Conservation (phyloP, 2,888 invertebrate genomes). For the Tineola bisselliella region DNA sequence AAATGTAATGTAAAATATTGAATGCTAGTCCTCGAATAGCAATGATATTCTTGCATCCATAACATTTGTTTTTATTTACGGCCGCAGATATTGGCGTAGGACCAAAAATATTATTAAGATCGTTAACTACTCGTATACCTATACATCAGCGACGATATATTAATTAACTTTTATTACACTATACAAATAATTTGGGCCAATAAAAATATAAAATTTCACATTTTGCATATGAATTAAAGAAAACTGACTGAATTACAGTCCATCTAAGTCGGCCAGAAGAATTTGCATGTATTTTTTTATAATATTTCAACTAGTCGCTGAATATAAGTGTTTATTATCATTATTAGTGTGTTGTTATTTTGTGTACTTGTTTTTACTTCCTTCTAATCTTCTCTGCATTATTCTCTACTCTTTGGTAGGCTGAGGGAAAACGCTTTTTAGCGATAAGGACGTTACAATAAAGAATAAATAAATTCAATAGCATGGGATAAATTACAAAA, state of each 20-base stretch:
- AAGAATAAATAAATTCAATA: too few relatives aligned
- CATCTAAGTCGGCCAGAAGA: too few relatives aligned
- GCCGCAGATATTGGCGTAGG: constrained; percentile 9
- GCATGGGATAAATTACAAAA: too few relatives aligned
- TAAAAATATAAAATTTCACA: neutral
- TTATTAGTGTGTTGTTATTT: too few relatives aligned
- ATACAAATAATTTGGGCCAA: neutral
- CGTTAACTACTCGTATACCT: neutral
- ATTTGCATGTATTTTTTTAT: too few relatives aligned
- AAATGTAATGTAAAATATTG: neutral
- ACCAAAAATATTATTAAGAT: constrained; percentile 9
- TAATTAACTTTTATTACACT: constrained; percentile 5
- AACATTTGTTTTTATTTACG: constrained; percentile 8
- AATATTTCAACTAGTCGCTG: too few relatives aligned
- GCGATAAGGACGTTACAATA: too few relatives aligned
- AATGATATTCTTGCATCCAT: constrained; percentile 4
- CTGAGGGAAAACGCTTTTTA: too few relatives aligned
- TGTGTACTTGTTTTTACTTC: too few relatives aligned
- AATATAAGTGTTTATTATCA: too few relatives aligned
- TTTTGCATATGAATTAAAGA: neutral
- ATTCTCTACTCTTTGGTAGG: too few relatives aligned
- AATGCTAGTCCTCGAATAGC: neutral
- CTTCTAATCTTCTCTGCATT: too few relatives aligned
- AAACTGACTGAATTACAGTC: neutral
- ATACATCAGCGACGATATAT: constrained; percentile 3